phyloP scores from a whole-genome alignment of 2,888 invertebrate genomes.

The Leptinotarsa tumamoca region DNA sequence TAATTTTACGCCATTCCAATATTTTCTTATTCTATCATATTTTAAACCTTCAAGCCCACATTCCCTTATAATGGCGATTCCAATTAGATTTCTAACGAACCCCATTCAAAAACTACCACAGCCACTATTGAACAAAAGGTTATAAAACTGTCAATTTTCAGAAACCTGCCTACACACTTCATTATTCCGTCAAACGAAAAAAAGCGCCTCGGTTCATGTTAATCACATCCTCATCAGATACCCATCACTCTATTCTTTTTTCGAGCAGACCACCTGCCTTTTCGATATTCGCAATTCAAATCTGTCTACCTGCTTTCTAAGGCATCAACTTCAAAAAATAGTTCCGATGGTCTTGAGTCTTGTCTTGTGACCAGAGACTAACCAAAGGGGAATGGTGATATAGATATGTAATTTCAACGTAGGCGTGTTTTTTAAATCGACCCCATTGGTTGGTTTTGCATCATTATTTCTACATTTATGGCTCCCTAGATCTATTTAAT shows the following conservation, averaged over 20 bases:
- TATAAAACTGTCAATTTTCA: constrained; percentile 12
- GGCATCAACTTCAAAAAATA: constrained; percentile 37
- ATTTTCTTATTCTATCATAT: neutral
- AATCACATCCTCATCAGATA: constrained; percentile 27
- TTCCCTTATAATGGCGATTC: neutral
- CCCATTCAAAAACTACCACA: neutral
- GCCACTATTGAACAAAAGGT: constrained; percentile 3
- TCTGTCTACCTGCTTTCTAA: constrained; percentile 43
- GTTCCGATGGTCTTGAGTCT: constrained; percentile 21
- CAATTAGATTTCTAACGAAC: neutral
- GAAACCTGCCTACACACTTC: constrained; percentile 8
- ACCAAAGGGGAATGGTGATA: neutral
- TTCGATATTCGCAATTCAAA: constrained; percentile 50
- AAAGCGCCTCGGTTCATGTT: constrained; percentile 16
- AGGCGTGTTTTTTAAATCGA: neutral
- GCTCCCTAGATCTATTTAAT: neutral
- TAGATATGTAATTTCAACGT: neutral
- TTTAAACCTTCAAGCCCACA: neutral
- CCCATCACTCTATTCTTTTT: constrained; percentile 39
- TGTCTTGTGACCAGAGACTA: constrained; percentile 33
- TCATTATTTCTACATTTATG: neutral
- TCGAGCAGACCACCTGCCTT: constrained; percentile 49
- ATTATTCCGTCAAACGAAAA: constrained; percentile 8
- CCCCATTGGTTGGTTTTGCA: neutral
- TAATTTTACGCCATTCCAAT: too few species aligned